Evolutionary conservation across 2,888 invertebrate genomes (phyloP), one percentile per base, ranked within the genome.

Genomic region (Watsonalla binaria): DNA sequence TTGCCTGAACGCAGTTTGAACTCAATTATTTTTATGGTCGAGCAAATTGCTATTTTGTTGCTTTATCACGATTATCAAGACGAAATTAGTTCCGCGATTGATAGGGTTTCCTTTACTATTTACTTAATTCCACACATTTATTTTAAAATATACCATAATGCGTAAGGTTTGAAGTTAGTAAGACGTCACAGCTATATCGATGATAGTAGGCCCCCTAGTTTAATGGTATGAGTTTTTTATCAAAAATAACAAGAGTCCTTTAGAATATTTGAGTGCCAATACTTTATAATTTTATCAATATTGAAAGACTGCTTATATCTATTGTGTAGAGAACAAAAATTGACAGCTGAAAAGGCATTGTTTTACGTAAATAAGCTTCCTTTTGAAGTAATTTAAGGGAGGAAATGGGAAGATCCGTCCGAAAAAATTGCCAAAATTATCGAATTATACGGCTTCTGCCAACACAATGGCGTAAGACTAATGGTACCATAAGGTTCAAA

Each of bases 21-120:
- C 90, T 89, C 89, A 90, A 90, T 90, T 90, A 90, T 89, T 89
- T 90, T 90, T 90, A 90, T 86, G 89, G 86, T 82, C 74, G 83
- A 73, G 81, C 76, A 87, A 90, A 90, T 90, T 89, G 87, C 90
- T 89, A 87, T 89, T 87, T 90, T 88, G 89, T 88, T 90, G 90
- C 89, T 81, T 81, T 86, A 88, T 89, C 89, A 88, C 75, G 85
- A 89, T 89, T 87, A 89, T 88, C 82, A 84, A 76, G 84, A 80
- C 80, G 74, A 82, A 87, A 88, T 88, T 88, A 85, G 86, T 84
- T 86, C 72, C 66, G 76, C 76, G 77, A 86, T 85, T 86, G 85
- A 85, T 86, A 82, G 84, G 64, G 67, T 74, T 75, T 75, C 77
- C 75, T 72, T 51, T 42, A 5, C 42, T 42, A 42, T 42, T 42